Evolutionary conservation across 2,113 vertebrate genomes (phyloP).

Genomic region (Platanista minor): DNA sequence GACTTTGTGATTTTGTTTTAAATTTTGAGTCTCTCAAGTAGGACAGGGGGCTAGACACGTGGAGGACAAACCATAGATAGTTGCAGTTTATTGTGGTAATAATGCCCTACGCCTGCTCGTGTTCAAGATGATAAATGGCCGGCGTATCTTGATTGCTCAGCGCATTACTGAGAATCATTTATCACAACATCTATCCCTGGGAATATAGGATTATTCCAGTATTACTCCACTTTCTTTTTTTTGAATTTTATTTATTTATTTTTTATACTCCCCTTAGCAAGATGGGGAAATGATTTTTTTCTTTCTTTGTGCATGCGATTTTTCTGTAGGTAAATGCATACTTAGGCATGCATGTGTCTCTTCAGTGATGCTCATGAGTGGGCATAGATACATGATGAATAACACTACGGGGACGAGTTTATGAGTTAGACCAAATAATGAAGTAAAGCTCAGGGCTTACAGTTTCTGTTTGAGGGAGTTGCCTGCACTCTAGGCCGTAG

Average conservation of each 20-base stretch:
- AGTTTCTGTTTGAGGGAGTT: background rate
- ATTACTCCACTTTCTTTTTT: slow-evolving; percentile 10
- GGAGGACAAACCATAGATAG: slow-evolving; percentile 54
- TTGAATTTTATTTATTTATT: no score
- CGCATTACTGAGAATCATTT: slow-evolving; percentile 75
- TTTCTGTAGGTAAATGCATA: background rate
- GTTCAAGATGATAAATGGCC: slow-evolving; percentile 79
- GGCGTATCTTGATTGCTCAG: slow-evolving; percentile 73
- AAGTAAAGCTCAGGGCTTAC: background rate
- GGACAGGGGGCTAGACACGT: slow-evolving; percentile 32
- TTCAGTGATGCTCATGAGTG: background rate
- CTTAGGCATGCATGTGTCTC: background rate
- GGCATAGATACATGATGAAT: background rate
- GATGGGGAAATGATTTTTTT: slow-evolving; percentile 37
- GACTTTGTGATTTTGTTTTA: slow-evolving; percentile 54
- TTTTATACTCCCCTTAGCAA: slow-evolving; percentile 55
- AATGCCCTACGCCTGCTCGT: slow-evolving; percentile 70
- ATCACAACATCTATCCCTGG: slow-evolving; percentile 73
- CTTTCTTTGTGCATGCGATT: background rate
- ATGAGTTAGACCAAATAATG: background rate
- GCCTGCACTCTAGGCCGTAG: rapidly evolving
- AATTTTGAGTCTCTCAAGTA: slow-evolving; percentile 54
- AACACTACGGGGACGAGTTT: background rate
- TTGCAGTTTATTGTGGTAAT: slow-evolving; percentile 78
- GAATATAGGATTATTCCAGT: slow-evolving; percentile 70